Percentiles rank a stretch among this genome's conserved stretches.
Evolutionary conservation across 2,888 invertebrate genomes (phyloP).

Genomic region (Taenaris catops): DNA sequence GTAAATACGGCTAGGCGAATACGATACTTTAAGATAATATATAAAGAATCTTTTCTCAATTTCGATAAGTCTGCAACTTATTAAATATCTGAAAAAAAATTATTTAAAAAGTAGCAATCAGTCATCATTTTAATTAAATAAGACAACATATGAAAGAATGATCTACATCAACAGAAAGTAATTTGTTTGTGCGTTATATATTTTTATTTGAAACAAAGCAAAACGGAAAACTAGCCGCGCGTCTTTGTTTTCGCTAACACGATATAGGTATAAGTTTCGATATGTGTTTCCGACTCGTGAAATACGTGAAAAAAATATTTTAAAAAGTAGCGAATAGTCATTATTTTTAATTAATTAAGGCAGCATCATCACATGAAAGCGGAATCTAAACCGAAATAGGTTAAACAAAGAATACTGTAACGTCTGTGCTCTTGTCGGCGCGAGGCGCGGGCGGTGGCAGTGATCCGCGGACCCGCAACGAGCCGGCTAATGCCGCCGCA

Average conservation of each 20-base stretch:
- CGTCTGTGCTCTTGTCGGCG: constrained; percentile 31
- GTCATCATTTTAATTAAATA: too few relatives aligned
- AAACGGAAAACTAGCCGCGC: neutral
- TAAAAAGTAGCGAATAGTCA: constrained; percentile 27
- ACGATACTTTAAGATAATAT: too few relatives aligned
- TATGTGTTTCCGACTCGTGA: constrained; percentile 25
- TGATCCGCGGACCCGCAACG: constrained; percentile 40
- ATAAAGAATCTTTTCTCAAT: too few relatives aligned
- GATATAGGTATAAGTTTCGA: too few relatives aligned
- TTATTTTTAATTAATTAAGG: constrained; percentile 56
- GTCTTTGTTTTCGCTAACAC: neutral
- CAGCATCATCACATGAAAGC: constrained; percentile 57
- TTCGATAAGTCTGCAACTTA: too few relatives aligned
- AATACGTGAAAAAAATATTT: constrained; percentile 18
- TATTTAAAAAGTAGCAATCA: too few relatives aligned
- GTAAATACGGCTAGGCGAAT: too few relatives aligned
- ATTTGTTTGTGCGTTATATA: too few relatives aligned
- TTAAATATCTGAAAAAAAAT: too few relatives aligned
- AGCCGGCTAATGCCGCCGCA: constrained; percentile 69
- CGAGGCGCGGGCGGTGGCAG: constrained; percentile 28
- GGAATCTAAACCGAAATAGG: constrained; percentile 75
- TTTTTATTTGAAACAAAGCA: too few relatives aligned
- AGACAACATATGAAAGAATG: too few relatives aligned
- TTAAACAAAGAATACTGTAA: constrained; percentile 57
- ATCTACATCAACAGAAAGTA: too few relatives aligned